phyloP scores from a whole-genome alignment of 2,888 invertebrate genomes.

The Nephrotoma flavescens region DNA sequence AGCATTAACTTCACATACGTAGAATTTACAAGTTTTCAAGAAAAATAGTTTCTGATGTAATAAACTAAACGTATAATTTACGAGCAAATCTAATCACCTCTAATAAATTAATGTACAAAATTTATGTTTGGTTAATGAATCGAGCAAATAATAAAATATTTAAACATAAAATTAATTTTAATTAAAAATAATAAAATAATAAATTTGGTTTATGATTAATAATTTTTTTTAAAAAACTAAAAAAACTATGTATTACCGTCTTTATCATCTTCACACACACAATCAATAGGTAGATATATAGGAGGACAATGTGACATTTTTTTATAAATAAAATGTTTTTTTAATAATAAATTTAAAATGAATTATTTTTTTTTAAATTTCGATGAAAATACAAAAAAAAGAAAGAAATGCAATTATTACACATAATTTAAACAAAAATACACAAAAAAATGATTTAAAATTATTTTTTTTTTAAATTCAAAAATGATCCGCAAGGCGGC shows the following conservation, averaged over 20 bases:
- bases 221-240: neutral
- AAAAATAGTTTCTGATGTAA: no score
- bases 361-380: neutral
- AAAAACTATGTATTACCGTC: slow-evolving; percentile 25
- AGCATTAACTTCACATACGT: no score
- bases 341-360: neutral
- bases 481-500: neutral
- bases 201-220: neutral
- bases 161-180: neutral
- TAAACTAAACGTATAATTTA: neutral
- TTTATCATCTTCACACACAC: slow-evolving; percentile 32
- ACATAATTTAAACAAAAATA: neutral
- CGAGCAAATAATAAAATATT: neutral
- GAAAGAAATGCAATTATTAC: neutral
- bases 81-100: neutral
- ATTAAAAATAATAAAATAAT: neutral
- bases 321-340: neutral
- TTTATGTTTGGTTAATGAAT: neutral
- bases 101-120: neutral
- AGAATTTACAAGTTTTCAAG: no score
- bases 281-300: neutral
- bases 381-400: neutral
- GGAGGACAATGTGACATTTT: neutral
- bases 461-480: neutral
- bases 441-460: neutral